phyloP scores from a whole-genome alignment of 2,113 vertebrate species.

The Oncorhynchus kisutch region DNA sequence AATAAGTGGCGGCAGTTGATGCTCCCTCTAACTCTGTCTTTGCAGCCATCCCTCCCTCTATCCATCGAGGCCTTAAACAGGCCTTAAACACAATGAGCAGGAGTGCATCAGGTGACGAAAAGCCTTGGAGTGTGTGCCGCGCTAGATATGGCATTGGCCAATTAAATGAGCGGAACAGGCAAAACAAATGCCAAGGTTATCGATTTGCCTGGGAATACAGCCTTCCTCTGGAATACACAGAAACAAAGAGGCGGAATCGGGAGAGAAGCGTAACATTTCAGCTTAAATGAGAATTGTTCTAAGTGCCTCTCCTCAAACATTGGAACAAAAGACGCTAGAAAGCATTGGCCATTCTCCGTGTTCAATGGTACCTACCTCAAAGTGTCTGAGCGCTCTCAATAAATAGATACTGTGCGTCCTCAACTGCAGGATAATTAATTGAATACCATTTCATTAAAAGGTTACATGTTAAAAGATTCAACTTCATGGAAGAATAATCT shows the following conservation, averaged over 20 bases:
- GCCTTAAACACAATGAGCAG: slow-evolving; percentile 12
- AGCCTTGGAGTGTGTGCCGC: slow-evolving; percentile 24
- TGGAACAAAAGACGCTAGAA: not conserved
- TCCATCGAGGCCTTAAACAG: slow-evolving; percentile 14
- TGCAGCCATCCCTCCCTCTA: not conserved
- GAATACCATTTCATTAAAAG: no score
- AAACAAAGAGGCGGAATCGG: slow-evolving; percentile 1
- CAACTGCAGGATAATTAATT: no score
- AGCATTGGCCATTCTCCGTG: not conserved
- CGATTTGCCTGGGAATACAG: slow-evolving; percentile 20
- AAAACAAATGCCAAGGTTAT: slow-evolving; percentile 24
- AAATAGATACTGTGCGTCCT: no score
- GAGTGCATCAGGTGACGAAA: not conserved
- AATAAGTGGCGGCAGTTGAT: slow-evolving; percentile 47
- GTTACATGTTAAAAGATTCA: no score
- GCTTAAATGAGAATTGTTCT: slow-evolving; percentile 4
- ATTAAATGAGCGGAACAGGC: slow-evolving; percentile 4
- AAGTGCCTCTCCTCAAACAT: not conserved
- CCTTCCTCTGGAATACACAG: not conserved
- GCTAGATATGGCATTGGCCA: slow-evolving; percentile 22
- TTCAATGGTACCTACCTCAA: not conserved
- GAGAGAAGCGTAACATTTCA: not conserved
- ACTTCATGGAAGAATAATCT: no score
- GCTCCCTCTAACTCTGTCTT: not conserved
- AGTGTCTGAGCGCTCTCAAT: no score